A percentile compares a stretch with the other conserved stretches of the same genome.
These are phyloP conservation scores for Acholoe squamosa DNA, from an alignment of 2,888 invertebrate species.

Conservation along the genomic window DNA sequence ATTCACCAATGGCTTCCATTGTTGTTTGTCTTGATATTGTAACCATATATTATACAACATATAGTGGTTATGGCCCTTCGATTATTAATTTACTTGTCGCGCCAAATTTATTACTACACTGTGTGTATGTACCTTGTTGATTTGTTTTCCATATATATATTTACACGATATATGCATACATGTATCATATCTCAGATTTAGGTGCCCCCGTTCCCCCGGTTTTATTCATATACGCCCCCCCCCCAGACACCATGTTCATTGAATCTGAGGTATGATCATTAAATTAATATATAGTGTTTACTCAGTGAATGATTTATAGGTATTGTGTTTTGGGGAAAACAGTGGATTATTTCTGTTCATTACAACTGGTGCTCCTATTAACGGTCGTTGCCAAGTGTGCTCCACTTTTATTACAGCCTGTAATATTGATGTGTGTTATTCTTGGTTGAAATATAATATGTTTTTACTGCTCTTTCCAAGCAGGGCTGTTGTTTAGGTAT, in stretches of 20 bases:
- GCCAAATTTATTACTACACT: neutral
- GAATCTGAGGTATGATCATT: neutral
- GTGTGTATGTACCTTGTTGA: neutral
- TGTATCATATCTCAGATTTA: conserved; percentile 21
- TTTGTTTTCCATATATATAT: neutral
- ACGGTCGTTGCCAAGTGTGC: conserved; percentile 8
- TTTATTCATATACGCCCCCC: neutral
- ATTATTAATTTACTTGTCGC: neutral
- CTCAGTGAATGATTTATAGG: conserved; percentile 30
- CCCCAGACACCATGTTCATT: neutral
- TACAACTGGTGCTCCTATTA: conserved; percentile 44
- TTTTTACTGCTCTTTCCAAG: neutral
- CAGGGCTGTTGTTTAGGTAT: neutral
- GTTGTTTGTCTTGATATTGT: conserved; percentile 15
- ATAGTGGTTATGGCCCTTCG: neutral
- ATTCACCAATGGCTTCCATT: conserved; percentile 38
- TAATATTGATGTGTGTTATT: neutral
- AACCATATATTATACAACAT: neutral
- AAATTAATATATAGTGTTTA: conserved; percentile 26
- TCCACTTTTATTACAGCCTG: neutral
- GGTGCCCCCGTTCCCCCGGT: neutral
- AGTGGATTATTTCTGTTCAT: conserved; percentile 10
- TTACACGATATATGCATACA: neutral
- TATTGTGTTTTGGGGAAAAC: conserved; percentile 17
- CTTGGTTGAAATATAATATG: conserved; percentile 9